Percentiles rank a stretch among this genome's conserved stretches.
Evolutionary conservation across 2,797 vertebrate genomes (phyloP).

Genomic region (Ispidina picta): DNA sequence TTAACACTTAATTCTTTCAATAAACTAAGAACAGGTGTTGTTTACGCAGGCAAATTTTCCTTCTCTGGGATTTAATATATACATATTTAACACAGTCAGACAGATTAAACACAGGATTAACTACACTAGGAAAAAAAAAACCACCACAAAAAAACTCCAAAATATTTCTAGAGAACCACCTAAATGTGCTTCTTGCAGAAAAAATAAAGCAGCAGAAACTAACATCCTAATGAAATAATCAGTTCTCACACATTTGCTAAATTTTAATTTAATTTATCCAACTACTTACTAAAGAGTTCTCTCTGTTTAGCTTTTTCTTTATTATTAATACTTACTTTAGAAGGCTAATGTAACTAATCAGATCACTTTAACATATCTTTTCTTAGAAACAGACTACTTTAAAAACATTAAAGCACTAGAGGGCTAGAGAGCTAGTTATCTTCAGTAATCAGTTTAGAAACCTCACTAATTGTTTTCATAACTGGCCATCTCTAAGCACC

Average conservation of each 20-base stretch:
- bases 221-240: not conserved
- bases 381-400: not conserved
- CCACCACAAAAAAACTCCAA: not conserved
- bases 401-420: slow-evolving; percentile 28
- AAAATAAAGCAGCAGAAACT: not conserved
- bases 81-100: not conserved
- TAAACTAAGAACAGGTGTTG: not conserved
- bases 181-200: not conserved
- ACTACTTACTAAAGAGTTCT: not conserved
- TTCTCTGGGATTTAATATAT: not conserved
- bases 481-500: not conserved
- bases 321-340: not conserved
- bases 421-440: not conserved
- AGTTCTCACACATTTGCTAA: not conserved
- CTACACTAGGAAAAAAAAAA: not conserved
- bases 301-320: not conserved
- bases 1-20: not conserved
- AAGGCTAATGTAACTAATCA: not conserved
- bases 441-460: not conserved
- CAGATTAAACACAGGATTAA: not conserved
- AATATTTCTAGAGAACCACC: not conserved
- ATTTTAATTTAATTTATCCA: not conserved
- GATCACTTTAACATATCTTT: slow-evolving; percentile 3
- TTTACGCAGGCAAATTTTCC: not conserved
- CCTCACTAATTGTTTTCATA: not conserved